Base-by-base conservation (phyloP, 2,797 vertebrate genomes). In the Thalassophryne amazonica region DNA sequence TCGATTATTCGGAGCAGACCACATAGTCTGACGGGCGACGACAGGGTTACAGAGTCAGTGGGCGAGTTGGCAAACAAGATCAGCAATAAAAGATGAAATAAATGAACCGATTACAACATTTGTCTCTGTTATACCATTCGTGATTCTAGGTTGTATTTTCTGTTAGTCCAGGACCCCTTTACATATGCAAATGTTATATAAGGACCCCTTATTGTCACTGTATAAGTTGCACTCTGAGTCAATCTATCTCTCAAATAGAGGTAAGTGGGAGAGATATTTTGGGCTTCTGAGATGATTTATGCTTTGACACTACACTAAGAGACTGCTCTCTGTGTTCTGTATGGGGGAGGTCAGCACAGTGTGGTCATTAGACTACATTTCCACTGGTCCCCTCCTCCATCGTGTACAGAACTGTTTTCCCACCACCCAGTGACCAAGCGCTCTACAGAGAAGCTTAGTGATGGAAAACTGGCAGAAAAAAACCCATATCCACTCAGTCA, bases 401-500 rank as follows among this genome's bases (percentile, higher is more conserved):
- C 32, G 65, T 37, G 64, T 70, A 64, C 71, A 65, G 37, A 45
- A 14, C 35, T 63, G 61, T 79, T 80, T 77, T 84, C 81, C 74
- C 76, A 82, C 54, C 67, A 56, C 52, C 49, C 38, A 17, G 64
- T 65, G 76, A 70, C 45, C 63, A 58, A 63, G 64, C 32, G 29
- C 77, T 84, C 78, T 62, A 62, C 53, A 68, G 60, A 76, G 81
- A 86, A 66, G 79, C 73, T 83, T 81, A 81, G 78, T 76, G 84
- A 82, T 89, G 86, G 85, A 88, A 90, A 91, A 78, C 83, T 78
- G 80, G 83, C 78, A 69, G 58, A 66, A 80, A 61, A 69, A 84
- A 86, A 76, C 60, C 60, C 79, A 69, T 86, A n/a, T 86, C 86
- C 81, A 83, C 81, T 86, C 75, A 83, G 80, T 80, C 73, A 59